phyloP scores from a whole-genome alignment of 2,113 vertebrate species.

The Cyrtonyx montezumae region DNA sequence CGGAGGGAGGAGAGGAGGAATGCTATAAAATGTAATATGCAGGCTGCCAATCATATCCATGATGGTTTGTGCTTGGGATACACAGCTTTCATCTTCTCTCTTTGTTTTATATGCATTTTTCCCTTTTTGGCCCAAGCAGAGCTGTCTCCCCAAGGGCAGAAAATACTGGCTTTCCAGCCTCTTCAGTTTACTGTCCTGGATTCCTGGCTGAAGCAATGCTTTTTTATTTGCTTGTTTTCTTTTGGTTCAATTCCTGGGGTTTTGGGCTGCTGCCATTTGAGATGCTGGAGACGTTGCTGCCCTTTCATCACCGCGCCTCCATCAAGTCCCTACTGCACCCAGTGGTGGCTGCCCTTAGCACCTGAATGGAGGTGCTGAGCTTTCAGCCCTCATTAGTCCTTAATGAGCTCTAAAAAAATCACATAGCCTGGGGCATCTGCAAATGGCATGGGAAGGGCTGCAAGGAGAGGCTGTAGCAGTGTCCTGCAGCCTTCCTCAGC shows the following conservation, averaged over 20 bases:
- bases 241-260: conserved; percentile 6
- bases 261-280: neutral
- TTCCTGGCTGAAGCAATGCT: neutral
- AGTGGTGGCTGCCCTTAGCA: neutral
- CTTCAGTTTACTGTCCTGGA: conserved; percentile 5
- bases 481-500: neutral
- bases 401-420: neutral
- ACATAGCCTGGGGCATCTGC: neutral
- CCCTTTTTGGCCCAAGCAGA: conserved; percentile 2
- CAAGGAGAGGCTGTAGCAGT: neutral
- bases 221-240: conserved; percentile 18
- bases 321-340: neutral
- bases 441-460: neutral
- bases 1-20: conserved; percentile 14
- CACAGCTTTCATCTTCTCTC: neutral
- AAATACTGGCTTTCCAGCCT: conserved; percentile 8
- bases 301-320: neutral
- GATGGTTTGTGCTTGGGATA: neutral
- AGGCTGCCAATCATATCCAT: neutral
- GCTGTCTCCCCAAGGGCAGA: neutral
- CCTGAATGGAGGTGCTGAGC: accelerated
- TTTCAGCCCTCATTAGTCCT: neutral
- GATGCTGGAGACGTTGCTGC: neutral
- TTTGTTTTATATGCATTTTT: conserved; percentile 31
- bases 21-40: conserved; percentile 40